Percentiles rank a stretch among this genome's conserved stretches.
Conservation (phyloP, 1,140 invertebrate species). For the Musca vetustissima region DNA sequence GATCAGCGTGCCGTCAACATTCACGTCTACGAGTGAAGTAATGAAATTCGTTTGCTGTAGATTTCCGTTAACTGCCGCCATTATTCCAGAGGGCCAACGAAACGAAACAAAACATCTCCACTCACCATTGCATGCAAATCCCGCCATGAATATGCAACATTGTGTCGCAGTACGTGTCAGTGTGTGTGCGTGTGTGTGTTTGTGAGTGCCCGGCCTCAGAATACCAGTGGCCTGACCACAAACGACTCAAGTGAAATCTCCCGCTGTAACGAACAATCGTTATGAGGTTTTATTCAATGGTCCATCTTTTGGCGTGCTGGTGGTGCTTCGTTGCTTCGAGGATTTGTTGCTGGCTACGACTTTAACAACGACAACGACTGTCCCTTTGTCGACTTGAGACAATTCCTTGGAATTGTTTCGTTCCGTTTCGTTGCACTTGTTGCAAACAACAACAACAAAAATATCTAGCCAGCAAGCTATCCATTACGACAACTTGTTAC, state of each 20-base stretch:
- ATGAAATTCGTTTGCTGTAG: background rate
- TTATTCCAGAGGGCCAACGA: background rate
- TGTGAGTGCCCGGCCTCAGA: background rate
- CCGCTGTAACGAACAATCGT: conserved; percentile 6
- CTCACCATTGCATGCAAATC: background rate
- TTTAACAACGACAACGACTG: background rate
- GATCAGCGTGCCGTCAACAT: too few species aligned
- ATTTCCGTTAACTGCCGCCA: conserved; percentile 18
- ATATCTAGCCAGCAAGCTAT: background rate
- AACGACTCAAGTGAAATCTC: conserved; percentile 14
- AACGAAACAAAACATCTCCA: background rate
- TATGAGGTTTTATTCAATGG: conserved; percentile 8
- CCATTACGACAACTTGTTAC: conserved; percentile 18
- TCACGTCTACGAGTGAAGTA: too few species aligned
- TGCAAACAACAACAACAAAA: background rate
- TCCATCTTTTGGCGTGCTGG: background rate
- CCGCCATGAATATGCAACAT: conserved; percentile 3
- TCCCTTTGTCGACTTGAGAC: background rate
- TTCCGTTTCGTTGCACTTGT: too few species aligned
- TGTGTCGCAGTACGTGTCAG: background rate
- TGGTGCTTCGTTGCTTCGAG: too few species aligned
- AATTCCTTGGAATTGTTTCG: background rate
- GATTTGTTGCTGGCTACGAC: too few species aligned
- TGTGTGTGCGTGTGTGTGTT: too few species aligned
- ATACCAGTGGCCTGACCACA: conserved; percentile 6